Evolutionary conservation across 2,888 invertebrate species (phyloP).

Genomic region (Opisthograptis luteolata): DNA sequence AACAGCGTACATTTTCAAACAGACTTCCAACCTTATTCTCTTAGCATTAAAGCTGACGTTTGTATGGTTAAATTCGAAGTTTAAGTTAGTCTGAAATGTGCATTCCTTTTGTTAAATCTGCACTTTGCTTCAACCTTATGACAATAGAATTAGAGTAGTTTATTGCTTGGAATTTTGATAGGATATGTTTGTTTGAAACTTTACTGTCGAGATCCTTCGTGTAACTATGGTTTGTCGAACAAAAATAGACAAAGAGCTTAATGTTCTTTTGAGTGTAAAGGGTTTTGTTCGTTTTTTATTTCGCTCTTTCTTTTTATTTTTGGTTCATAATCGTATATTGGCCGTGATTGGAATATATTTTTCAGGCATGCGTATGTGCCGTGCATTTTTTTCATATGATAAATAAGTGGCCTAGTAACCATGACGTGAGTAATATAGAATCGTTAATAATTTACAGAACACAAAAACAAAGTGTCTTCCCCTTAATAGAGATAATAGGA

Average conservation of each 20-base stretch:
- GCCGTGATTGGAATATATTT: slow-evolving; percentile 42
- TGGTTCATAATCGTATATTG: slow-evolving; percentile 37
- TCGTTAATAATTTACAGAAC: too few relatives aligned
- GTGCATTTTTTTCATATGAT: background rate
- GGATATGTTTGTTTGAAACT: slow-evolving; percentile 53
- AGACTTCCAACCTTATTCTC: slow-evolving; percentile 36
- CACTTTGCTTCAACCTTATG: slow-evolving; percentile 33
- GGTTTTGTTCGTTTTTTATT: slow-evolving; percentile 46
- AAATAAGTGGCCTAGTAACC: too few relatives aligned
- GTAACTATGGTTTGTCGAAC: slow-evolving; percentile 73
- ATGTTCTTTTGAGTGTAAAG: slow-evolving; percentile 72
- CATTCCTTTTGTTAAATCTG: slow-evolving; percentile 41
- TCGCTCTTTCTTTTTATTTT: slow-evolving; percentile 39
- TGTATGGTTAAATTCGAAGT: slow-evolving; percentile 23
- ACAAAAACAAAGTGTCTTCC: too few relatives aligned
- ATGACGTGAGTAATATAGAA: too few relatives aligned
- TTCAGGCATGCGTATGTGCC: slow-evolving; percentile 25
- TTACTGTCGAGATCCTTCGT: slow-evolving; percentile 66
- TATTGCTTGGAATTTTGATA: background rate
- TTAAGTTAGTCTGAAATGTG: slow-evolving; percentile 41
- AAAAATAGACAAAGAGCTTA: slow-evolving; percentile 73
- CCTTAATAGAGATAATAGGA: too few relatives aligned
- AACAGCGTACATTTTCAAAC: slow-evolving; percentile 35
- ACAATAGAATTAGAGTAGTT: background rate
- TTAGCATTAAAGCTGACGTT: slow-evolving; percentile 31